Percentiles rank a stretch among this genome's conserved stretches.
phyloP scores from a whole-genome alignment of 1,140 invertebrate genomes.

The Trichonephila inaurata region DNA sequence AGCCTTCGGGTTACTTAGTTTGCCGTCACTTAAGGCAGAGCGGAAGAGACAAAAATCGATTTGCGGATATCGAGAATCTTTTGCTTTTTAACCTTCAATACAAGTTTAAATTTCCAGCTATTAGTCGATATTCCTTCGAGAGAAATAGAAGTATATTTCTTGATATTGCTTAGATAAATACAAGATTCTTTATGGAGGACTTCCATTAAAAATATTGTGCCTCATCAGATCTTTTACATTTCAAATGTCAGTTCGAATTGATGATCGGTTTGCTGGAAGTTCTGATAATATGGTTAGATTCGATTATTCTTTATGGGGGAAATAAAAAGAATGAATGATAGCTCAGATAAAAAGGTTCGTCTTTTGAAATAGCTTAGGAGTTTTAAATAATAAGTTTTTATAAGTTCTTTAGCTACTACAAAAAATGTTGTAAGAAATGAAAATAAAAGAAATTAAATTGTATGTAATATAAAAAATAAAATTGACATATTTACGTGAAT shows the following conservation, averaged over 20 bases:
- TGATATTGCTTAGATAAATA: not conserved
- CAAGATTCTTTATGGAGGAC: not conserved
- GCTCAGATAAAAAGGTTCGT: not conserved
- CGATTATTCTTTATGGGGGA: too few species aligned
- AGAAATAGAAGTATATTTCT: not conserved
- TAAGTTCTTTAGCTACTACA: too few species aligned
- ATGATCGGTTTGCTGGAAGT: too few species aligned
- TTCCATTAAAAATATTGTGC: not conserved
- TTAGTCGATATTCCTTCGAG: not conserved
- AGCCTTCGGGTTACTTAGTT: not conserved
- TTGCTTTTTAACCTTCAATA: conserved; percentile 18
- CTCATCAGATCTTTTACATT: not conserved
- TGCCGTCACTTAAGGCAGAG: conserved; percentile 9
- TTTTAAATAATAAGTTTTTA: too few species aligned
- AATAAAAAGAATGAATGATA: too few species aligned
- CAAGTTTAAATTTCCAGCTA: conserved; percentile 27
- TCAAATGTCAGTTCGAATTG: not conserved
- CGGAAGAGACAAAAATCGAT: conserved; percentile 6
- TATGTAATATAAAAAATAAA: too few species aligned
- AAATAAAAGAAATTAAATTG: too few species aligned
- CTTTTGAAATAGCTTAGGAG: not conserved
- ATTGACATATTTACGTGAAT: too few species aligned
- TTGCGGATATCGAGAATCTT: not conserved
- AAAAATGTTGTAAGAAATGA: too few species aligned
- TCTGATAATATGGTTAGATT: too few species aligned